A percentile compares a stretch with the other conserved stretches of the same genome.
Conservation (phyloP, 2,113 vertebrate genomes). For the Brachionichthys hirsutus region DNA sequence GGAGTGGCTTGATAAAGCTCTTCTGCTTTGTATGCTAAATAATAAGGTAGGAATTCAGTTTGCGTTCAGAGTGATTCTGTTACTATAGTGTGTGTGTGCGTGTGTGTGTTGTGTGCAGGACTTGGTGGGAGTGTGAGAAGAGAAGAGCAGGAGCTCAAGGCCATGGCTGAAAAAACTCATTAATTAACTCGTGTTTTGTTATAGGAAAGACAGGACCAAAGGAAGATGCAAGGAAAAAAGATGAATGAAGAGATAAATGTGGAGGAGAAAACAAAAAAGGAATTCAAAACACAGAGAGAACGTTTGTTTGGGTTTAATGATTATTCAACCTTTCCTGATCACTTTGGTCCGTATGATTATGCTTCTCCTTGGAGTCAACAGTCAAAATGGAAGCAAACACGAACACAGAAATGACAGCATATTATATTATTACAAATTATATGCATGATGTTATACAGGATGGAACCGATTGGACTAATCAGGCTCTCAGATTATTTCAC, state of each 20-base stretch:
- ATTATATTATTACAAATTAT: constrained; percentile 8
- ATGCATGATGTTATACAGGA: constrained; percentile 9
- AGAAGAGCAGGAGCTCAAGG: constrained; percentile 56
- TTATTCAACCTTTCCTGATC: constrained; percentile 6
- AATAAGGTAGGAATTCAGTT: constrained; percentile 31
- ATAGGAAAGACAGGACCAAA: constrained; percentile 32
- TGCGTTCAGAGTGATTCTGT: constrained; percentile 70
- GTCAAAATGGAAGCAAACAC: not conserved
- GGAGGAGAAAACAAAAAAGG: not conserved
- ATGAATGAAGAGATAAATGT: constrained; percentile 1
- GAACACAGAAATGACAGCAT: not conserved
- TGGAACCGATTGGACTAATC: constrained; percentile 1
- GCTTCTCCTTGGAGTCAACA: constrained; percentile 1
- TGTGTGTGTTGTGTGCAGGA: constrained; percentile 29
- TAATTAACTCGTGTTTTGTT: constrained; percentile 57
- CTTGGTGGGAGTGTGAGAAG: constrained; percentile 30
- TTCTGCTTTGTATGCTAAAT: too few relatives aligned
- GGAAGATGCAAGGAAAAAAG: constrained; percentile 11
- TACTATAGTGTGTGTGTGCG: constrained; percentile 46
- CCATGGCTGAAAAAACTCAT: constrained; percentile 56
- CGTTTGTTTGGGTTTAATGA: constrained; percentile 27
- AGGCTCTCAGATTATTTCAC: constrained; percentile 4
- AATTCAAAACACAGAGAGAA: constrained; percentile 19
- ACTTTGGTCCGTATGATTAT: constrained; percentile 7
- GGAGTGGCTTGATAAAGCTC: too few relatives aligned